phyloP scores from a whole-genome alignment of 2,888 invertebrate genomes.

The Hylaea fasciaria region DNA sequence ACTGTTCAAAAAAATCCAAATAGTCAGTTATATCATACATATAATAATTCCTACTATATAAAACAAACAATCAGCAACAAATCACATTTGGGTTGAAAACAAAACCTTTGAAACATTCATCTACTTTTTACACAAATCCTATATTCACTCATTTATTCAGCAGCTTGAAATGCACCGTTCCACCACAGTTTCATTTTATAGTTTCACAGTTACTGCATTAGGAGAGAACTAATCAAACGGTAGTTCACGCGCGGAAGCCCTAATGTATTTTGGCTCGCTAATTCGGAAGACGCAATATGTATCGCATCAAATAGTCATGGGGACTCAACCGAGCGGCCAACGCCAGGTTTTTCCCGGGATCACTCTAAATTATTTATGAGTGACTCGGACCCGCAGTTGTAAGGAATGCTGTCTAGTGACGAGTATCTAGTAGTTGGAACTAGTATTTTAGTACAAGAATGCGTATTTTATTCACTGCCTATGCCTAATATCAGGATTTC shows the following conservation, averaged over 20 bases:
- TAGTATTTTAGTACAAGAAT: constrained; percentile 9
- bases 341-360: constrained; percentile 80
- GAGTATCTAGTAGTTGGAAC: constrained; percentile 6
- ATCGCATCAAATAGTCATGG: constrained; percentile 75
- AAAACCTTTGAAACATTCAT: too few relatives aligned
- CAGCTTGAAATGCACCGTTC: background rate
- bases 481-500: too few relatives aligned
- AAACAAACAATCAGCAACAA: too few relatives aligned
- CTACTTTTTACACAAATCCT: too few relatives aligned
- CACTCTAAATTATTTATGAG: constrained; percentile 84
- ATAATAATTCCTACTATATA: too few relatives aligned
- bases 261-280: constrained; percentile 52
- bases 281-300: constrained; percentile 68
- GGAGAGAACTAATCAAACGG: constrained; percentile 26
- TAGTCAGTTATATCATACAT: too few relatives aligned
- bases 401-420: constrained; percentile 51
- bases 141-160: background rate
- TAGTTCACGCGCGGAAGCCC: constrained; percentile 38
- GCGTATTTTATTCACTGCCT: background rate
- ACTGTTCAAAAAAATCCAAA: too few relatives aligned
- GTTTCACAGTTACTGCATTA: background rate
- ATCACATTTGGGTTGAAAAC: too few relatives aligned
- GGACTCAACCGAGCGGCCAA: constrained; percentile 62
- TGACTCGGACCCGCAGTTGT: constrained; percentile 71
- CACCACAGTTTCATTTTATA: background rate